phyloP scores from a whole-genome alignment of 2,888 invertebrate genomes.

The Bhutanitis thaidina region DNA sequence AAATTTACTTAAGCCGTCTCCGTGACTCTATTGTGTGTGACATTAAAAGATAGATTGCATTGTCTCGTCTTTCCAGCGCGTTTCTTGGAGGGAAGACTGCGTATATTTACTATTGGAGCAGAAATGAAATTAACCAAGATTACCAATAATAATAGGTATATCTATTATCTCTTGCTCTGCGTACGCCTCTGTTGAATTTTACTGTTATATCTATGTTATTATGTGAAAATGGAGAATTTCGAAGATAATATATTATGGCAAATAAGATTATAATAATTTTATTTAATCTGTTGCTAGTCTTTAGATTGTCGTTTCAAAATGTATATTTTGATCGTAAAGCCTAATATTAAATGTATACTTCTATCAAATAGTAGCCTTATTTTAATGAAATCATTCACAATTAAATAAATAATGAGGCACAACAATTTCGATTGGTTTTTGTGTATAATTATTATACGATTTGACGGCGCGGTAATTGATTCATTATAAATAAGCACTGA shows the following conservation, averaged over 20 bases:
- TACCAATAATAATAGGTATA: slow-evolving; percentile 4
- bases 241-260: background rate
- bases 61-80: background rate
- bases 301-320: too few species aligned
- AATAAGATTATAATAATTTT: too few species aligned
- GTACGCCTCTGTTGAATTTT: background rate
- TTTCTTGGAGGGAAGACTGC: background rate
- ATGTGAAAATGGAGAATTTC: background rate
- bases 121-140: slow-evolving; percentile 5
- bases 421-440: slow-evolving; percentile 11
- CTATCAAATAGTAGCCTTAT: too few species aligned
- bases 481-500: slow-evolving; percentile 6
- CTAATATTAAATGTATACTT: too few species aligned
- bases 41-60: slow-evolving; percentile 26
- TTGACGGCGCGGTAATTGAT: slow-evolving; percentile 7
- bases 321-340: too few species aligned
- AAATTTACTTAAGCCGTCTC: slow-evolving; percentile 13
- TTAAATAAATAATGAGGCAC: too few species aligned
- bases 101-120: slow-evolving; percentile 2
- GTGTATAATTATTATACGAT: slow-evolving; percentile 14
- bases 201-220: background rate
- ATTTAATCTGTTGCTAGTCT: too few species aligned
- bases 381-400: too few species aligned
- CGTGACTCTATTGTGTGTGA: slow-evolving; percentile 21
- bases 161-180: background rate